A percentile compares a stretch with the other conserved stretches of the same genome.
These are phyloP conservation scores for Remorina albescens DNA, from an alignment of 2,797 vertebrate species.

Conservation along the genomic window DNA sequence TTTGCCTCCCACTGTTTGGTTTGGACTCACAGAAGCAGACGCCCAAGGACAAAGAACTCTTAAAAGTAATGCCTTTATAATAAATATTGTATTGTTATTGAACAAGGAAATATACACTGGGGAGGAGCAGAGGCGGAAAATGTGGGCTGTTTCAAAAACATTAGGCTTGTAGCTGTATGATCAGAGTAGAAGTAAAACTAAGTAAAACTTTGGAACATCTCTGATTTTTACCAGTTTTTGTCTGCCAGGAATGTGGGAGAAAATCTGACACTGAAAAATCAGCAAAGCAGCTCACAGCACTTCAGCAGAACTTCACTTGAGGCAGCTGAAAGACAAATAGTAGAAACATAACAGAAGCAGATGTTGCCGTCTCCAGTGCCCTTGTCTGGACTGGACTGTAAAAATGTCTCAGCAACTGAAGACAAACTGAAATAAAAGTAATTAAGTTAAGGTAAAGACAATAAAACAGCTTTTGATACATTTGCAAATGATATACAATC, in stretches of 20 bases:
- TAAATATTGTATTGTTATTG: slow-evolving; percentile 30
- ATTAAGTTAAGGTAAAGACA: not conserved
- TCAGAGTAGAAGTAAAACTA: slow-evolving; percentile 22
- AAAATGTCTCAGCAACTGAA: not conserved
- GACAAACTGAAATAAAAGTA: not conserved
- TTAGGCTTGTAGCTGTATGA: not conserved
- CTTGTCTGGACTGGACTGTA: not conserved
- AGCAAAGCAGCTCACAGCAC: not conserved
- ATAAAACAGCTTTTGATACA: slow-evolving; percentile 2
- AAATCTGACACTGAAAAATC: slow-evolving; percentile 17
- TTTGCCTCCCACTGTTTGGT: slow-evolving; percentile 46
- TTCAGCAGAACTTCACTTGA: not conserved
- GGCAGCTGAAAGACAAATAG: slow-evolving; percentile 19
- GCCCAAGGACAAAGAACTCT: slow-evolving; percentile 49
- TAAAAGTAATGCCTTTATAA: slow-evolving; percentile 22
- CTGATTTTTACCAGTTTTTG: not conserved
- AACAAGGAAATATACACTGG: slow-evolving; percentile 20
- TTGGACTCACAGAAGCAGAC: slow-evolving; percentile 33
- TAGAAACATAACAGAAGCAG: not conserved
- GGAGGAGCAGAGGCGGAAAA: slow-evolving; percentile 23
- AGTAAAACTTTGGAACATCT: not conserved
- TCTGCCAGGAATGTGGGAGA: slow-evolving; percentile 10
- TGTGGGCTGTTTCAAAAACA: not conserved
- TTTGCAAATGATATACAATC: slow-evolving; percentile 6
- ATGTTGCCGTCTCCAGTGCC: not conserved